Evolutionary conservation across 1,140 invertebrate genomes (phyloP).

Genomic region (Hyphantria cunea): DNA sequence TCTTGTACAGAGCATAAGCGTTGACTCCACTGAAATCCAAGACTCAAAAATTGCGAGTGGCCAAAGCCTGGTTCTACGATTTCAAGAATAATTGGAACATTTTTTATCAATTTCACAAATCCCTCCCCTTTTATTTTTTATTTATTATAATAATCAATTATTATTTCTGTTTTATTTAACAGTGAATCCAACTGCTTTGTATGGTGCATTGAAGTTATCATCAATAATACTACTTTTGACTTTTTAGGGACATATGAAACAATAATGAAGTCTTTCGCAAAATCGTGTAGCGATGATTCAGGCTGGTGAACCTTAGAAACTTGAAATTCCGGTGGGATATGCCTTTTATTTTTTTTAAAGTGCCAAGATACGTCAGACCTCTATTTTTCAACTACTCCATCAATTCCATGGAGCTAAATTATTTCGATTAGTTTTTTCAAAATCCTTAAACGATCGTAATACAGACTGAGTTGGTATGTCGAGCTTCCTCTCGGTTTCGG

Average conservation of each 20-base stretch:
- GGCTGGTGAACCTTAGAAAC: slow-evolving; percentile 17
- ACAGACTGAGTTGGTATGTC: slow-evolving; percentile 11
- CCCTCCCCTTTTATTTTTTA: slow-evolving; percentile 25
- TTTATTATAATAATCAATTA: slow-evolving; percentile 32
- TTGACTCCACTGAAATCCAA: slow-evolving; percentile 31
- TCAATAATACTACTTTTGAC: slow-evolving; percentile 31
- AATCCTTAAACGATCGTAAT: slow-evolving; percentile 6
- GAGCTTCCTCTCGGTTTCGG: neutral
- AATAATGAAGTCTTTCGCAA: slow-evolving; percentile 40
- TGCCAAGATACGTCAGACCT: slow-evolving; percentile 66
- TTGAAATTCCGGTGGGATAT: slow-evolving; percentile 52
- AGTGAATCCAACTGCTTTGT: slow-evolving; percentile 32
- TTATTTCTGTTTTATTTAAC: slow-evolving; percentile 31
- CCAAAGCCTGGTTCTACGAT: slow-evolving; percentile 19
- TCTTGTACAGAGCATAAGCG: slow-evolving; percentile 23
- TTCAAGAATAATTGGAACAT: slow-evolving; percentile 30
- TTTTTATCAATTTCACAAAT: slow-evolving; percentile 34
- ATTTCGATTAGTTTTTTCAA: slow-evolving; percentile 12
- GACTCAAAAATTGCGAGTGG: slow-evolving; percentile 26
- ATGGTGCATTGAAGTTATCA: slow-evolving; percentile 38
- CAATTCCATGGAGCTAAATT: slow-evolving; percentile 49
- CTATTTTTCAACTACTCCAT: slow-evolving; percentile 48
- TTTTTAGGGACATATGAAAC: slow-evolving; percentile 40
- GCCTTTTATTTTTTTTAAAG: slow-evolving; percentile 67
- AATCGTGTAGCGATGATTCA: slow-evolving; percentile 34